These are phyloP conservation scores for Phalacrocorax brasilianus DNA, from an alignment of 2,113 vertebrate species.

Conservation along the genomic window DNA sequence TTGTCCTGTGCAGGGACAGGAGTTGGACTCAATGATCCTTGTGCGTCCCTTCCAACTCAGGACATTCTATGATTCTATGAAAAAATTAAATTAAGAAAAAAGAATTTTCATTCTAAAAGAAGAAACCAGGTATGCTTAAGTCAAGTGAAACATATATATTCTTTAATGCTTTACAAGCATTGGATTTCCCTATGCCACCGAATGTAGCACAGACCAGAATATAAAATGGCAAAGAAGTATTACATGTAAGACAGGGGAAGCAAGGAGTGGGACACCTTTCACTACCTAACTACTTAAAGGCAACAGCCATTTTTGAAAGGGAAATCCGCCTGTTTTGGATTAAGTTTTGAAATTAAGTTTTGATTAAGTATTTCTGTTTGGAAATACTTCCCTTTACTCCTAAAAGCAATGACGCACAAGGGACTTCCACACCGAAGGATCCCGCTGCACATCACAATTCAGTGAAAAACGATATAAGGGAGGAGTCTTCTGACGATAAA, in stretches of 20 bases:
- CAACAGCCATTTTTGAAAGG: not conserved
- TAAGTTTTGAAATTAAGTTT: not conserved
- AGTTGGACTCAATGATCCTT: no score
- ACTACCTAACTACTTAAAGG: not conserved
- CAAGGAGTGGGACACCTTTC: not conserved
- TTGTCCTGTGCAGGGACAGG: no score
- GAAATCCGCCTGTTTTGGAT: not conserved
- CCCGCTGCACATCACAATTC: not conserved
- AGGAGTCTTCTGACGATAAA: not conserved
- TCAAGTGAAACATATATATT: not conserved
- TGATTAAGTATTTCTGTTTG: not conserved
- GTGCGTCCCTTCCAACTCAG: no score
- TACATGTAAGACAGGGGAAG: rapidly evolving
- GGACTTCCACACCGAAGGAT: not conserved
- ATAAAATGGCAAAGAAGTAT: not conserved
- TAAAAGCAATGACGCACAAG: not conserved
- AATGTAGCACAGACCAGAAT: not conserved
- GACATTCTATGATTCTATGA: no score
- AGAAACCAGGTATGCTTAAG: not conserved
- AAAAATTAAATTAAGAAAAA: no score
- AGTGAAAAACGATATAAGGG: not conserved
- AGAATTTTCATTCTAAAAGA: not conserved
- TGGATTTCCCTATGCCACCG: not conserved
- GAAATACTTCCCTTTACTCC: not conserved
- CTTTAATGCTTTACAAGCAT: not conserved